phyloP scores from a whole-genome alignment of 92 coral and sea anemone species.

The Zoanthus sansibaricus region DNA sequence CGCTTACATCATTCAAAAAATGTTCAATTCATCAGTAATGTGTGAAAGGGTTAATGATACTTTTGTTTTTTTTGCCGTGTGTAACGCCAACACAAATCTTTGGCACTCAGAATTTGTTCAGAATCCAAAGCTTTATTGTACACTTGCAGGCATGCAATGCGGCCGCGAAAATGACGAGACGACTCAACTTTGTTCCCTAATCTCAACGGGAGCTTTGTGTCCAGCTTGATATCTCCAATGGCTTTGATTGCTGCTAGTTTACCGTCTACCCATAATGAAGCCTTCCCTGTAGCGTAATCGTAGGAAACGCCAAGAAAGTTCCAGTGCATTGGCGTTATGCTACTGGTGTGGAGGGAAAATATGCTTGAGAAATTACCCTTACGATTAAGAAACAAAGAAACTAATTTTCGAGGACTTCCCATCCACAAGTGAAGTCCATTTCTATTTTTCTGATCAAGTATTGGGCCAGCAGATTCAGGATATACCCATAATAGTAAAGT shows the following conservation, averaged over 20 bases:
- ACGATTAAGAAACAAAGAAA: slow-evolving; percentile 4
- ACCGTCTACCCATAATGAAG: slow-evolving; percentile 38
- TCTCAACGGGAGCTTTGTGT: neutral
- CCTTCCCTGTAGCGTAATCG: slow-evolving; percentile 22
- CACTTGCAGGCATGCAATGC: slow-evolving; percentile 39
- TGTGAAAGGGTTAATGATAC: too few relatives aligned
- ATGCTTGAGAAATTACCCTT: neutral
- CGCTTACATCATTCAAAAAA: too few relatives aligned
- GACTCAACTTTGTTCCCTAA: neutral
- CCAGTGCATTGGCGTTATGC: slow-evolving; percentile 32
- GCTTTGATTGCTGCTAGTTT: slow-evolving; percentile 29
- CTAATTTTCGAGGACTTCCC: slow-evolving; percentile 27
- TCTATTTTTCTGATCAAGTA: slow-evolving; percentile 8
- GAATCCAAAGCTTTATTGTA: slow-evolving; percentile 39
- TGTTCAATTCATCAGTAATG: too few relatives aligned
- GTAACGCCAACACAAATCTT: slow-evolving; percentile 19
- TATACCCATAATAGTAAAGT: slow-evolving; percentile 38
- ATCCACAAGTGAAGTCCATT: slow-evolving; percentile 34
- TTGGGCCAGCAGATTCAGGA: slow-evolving; percentile 34
- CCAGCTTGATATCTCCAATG: slow-evolving; percentile 3
- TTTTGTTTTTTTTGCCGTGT: neutral
- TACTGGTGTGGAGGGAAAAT: slow-evolving; percentile 15
- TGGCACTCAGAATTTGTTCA: slow-evolving; percentile 15
- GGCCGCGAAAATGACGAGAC: slow-evolving; percentile 19
- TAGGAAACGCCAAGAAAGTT: slow-evolving; percentile 38